Conservation (phyloP, 2,113 vertebrate species). For the Rhea pennata region DNA sequence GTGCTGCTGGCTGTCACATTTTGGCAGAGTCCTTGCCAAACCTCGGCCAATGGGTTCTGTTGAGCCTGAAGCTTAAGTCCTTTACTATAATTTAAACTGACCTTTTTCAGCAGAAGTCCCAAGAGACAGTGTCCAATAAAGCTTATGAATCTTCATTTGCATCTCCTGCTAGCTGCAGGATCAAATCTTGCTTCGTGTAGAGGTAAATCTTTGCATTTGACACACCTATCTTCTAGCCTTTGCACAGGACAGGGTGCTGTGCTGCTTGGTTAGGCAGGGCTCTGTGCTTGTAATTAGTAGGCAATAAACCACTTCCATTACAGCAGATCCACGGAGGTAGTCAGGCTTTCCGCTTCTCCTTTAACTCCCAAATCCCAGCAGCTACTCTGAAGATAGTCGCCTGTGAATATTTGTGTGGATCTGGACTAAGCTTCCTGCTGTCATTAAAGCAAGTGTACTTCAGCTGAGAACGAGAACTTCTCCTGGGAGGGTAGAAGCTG, state of each 20-base stretch:
- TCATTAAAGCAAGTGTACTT: fast-evolving
- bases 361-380: background rate
- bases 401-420: fast-evolving
- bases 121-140: background rate
- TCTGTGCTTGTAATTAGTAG: fast-evolving
- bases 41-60: background rate
- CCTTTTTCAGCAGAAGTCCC: background rate
- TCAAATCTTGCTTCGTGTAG: background rate
- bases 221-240: background rate
- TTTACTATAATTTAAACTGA: background rate
- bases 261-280: background rate
- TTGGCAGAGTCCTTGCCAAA: fast-evolving
- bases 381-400: background rate
- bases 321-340: background rate
- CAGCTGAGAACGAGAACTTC: background rate
- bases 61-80: too few relatives aligned
- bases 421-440: background rate
- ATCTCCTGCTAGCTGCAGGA: background rate
- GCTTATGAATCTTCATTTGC: background rate
- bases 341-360: background rate
- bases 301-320: background rate
- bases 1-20: background rate
- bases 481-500: background rate
- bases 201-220: background rate
- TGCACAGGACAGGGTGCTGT: too few relatives aligned